A percentile compares a stretch with the other conserved stretches of the same genome.
Evolutionary conservation across 2,113 vertebrate genomes (phyloP).

Genomic region (Sciurus niger): DNA sequence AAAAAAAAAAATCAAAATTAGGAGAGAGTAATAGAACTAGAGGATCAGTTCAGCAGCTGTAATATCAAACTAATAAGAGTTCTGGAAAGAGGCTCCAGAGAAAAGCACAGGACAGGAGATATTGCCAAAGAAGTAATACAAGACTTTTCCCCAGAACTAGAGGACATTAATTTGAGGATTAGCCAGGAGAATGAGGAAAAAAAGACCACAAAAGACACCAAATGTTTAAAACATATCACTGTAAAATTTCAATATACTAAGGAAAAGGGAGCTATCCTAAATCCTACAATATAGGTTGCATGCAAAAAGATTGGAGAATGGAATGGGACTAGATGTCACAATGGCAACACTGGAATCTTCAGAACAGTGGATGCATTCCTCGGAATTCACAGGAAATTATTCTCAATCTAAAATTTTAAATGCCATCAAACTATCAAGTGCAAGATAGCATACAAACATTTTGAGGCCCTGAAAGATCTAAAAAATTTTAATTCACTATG

Average conservation of each 20-base stretch:
- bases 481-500: background rate
- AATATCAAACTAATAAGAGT: slow-evolving; percentile 19
- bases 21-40: slow-evolving; percentile 27
- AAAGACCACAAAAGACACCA: background rate
- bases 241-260: background rate
- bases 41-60: background rate
- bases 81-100: background rate
- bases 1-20: background rate
- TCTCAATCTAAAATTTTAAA: slow-evolving; percentile 44
- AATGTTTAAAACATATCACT: background rate
- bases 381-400: slow-evolving; percentile 34
- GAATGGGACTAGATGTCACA: background rate
- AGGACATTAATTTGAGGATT: background rate
- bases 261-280: background rate
- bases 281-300: background rate
- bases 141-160: background rate
- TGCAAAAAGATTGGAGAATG: background rate
- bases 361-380: slow-evolving; percentile 12
- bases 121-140: background rate
- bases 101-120: background rate
- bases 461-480: background rate
- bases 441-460: background rate
- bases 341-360: background rate
- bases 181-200: background rate
- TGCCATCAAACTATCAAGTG: background rate